phyloP scores from a whole-genome alignment of 2,113 vertebrate genomes.

The Bubo bubo region DNA sequence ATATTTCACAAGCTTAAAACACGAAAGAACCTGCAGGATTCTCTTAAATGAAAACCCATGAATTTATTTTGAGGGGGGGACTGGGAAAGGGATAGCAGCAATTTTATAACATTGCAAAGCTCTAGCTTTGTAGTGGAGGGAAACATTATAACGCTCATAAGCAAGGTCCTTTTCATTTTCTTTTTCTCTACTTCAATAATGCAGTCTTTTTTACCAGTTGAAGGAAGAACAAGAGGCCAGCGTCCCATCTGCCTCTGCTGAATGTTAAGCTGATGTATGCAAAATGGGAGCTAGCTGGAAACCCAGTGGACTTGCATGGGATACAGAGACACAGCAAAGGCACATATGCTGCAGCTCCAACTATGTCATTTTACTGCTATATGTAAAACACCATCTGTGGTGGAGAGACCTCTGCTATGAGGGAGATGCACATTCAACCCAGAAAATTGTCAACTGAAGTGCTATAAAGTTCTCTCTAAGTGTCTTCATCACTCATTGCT shows the following conservation, averaged over 20 bases:
- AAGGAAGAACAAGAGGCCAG: conserved; percentile 21
- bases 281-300: conserved; percentile 35
- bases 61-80: background rate
- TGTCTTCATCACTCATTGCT: conserved; percentile 14
- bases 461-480: background rate
- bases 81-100: background rate
- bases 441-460: conserved; percentile 20
- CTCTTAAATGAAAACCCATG: background rate
- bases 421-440: background rate
- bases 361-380: conserved; percentile 29
- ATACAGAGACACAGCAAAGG: conserved; percentile 38
- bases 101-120: background rate
- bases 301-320: background rate
- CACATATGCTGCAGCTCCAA: conserved; percentile 54
- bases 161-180: background rate
- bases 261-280: conserved; percentile 52
- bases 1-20: background rate
- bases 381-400: conserved; percentile 69
- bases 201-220: background rate
- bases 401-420: conserved; percentile 33
- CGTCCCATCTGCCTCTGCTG: conserved; percentile 59
- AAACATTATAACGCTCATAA: background rate
- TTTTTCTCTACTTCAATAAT: background rate
- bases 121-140: background rate
- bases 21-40: background rate